Conservation (phyloP, 1,140 invertebrate genomes). For the Mamestra configurata region DNA sequence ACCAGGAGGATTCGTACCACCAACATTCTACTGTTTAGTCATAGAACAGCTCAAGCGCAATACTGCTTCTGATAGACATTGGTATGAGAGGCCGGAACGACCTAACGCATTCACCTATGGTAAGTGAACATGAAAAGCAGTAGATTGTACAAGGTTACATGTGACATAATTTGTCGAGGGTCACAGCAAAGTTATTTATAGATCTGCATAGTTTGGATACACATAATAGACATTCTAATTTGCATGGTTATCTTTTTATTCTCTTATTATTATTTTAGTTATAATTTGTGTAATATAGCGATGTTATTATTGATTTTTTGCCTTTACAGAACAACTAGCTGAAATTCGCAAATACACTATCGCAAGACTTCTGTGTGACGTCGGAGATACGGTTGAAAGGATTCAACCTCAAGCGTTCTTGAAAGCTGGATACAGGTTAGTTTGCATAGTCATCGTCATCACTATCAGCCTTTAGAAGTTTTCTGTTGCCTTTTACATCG, state of each 20-base stretch:
- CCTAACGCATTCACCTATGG: slow-evolving; percentile 70
- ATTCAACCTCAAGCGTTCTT: slow-evolving; percentile 71
- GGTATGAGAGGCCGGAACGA: slow-evolving; percentile 73
- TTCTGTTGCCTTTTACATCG: no score
- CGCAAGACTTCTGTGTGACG: slow-evolving; percentile 96
- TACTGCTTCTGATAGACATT: slow-evolving; percentile 70
- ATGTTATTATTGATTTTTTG: background rate
- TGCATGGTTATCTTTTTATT: no score
- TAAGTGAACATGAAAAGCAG: slow-evolving; percentile 33
- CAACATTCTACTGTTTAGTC: slow-evolving; percentile 67
- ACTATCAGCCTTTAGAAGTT: no score
- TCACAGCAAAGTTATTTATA: background rate
- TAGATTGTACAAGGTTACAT: background rate
- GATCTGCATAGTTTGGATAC: background rate
- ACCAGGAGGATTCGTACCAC: slow-evolving; percentile 61
- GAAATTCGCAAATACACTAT: slow-evolving; percentile 95
- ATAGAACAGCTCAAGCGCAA: slow-evolving; percentile 66
- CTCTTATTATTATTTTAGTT: no score
- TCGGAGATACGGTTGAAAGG: slow-evolving; percentile 89
- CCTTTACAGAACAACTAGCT: slow-evolving; percentile 92
- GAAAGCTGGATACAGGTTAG: slow-evolving; percentile 63
- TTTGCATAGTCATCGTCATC: background rate
- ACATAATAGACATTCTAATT: no score
- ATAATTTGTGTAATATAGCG: no score
- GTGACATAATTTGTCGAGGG: background rate